Evolutionary conservation across 1,140 invertebrate species (phyloP), one percentile per base, ranked within the genome.

Genomic region (Eriosoma lanigerum): DNA sequence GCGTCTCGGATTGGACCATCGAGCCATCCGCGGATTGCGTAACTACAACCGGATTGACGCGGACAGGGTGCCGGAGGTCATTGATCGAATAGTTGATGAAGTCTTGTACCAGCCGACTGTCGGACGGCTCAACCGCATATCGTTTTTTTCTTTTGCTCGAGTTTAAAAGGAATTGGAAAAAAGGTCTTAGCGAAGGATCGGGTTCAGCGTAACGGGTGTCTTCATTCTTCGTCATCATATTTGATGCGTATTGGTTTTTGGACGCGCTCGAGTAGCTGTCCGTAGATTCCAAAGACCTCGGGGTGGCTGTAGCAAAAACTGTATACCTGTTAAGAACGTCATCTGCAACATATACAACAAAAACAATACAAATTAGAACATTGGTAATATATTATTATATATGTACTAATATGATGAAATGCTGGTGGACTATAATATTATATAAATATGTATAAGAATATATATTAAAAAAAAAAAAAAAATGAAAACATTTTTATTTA

Each of bases 141-240:
- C 56, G 75, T 78, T 78, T 78, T 78, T 78, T 78, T 78, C 75
- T 26, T 29, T 62, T 78, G 1, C 32, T 60, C 24, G 75, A 62
- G 10, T 78, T 78, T 24, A 78, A 78, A 48, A 78, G 75, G 75
- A 78, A 78, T 62, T 78, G 75, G 52, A 78, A 60, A 62, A 78
- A 78, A 26, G 75, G 54, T 26, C 54, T 38, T 13, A 78, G 10
- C 8, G 38, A 78, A 2, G 75, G 75, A 60, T 78, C 75, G 56
- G 75, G 75, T 48, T 78, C 54, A 21, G 75, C 56, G 38, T 46
- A 29, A 26, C 56, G 75, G 38, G 75, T 29, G 56, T 78, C 32
- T n/a, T 60, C 75, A 17, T 17, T 19, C 29, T 44, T 48, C 2
- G 48, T 24, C 44, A 21, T 24, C 6, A 29, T 32, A 26, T 60